These are phyloP conservation scores for Gobio gobio DNA, from an alignment of 2,113 vertebrate genomes.

Conservation along the genomic window DNA sequence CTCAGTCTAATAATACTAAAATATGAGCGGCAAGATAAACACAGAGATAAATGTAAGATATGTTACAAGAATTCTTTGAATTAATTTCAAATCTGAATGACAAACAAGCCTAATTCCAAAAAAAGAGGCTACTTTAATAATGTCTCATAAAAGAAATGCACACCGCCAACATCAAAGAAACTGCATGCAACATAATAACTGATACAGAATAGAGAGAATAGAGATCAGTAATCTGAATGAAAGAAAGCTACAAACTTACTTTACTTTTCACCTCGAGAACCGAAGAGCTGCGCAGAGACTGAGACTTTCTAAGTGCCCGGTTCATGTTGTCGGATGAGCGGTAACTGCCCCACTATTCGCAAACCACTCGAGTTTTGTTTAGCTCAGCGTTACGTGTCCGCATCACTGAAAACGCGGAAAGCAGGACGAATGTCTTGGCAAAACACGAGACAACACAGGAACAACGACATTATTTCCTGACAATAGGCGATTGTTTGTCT, in stretches of 20 bases:
- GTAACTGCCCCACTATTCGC: not conserved
- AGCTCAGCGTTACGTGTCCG: constrained; percentile 6
- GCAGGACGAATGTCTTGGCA: not conserved
- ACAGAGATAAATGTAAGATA: not conserved
- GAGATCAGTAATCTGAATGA: not conserved
- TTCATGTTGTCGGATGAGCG: constrained; percentile 73
- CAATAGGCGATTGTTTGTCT: no score
- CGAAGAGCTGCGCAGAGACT: constrained; percentile 76
- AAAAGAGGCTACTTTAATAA: not conserved
- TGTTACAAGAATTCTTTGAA: not conserved
- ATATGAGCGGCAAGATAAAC: not conserved
- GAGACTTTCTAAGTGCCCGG: constrained; percentile 80
- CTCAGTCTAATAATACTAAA: not conserved
- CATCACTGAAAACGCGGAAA: constrained; percentile 8
- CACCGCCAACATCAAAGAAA: not conserved
- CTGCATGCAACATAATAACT: not conserved
- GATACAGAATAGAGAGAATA: no score
- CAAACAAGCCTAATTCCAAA: not conserved
- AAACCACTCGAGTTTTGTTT: constrained; percentile 1
- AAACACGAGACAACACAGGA: not conserved
- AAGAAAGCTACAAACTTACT: constrained; percentile 66
- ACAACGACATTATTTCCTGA: not conserved
- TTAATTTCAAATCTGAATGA: not conserved
- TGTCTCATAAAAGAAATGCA: not conserved
- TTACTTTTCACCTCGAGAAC: constrained; percentile 85